Evolutionary conservation across 2,888 invertebrate species (phyloP).

Genomic region (Mycogona germanica): DNA sequence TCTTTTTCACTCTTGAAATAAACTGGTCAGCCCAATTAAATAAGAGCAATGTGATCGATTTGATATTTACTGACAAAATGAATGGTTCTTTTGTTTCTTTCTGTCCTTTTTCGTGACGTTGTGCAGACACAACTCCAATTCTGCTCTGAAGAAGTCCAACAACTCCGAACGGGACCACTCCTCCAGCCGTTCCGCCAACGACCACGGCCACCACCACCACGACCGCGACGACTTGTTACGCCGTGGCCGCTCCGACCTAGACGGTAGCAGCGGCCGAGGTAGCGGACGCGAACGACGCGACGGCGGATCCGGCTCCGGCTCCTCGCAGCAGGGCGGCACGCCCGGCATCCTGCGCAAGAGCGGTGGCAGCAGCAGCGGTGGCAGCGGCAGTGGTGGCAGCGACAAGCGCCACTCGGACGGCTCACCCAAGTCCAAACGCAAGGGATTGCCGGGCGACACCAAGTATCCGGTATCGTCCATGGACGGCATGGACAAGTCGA

Average conservation of each 20-base stretch:
- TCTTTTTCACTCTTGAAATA: no score
- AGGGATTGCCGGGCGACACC: neutral
- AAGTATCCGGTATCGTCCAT: neutral
- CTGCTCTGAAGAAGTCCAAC: constrained; percentile 23
- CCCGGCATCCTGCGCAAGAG: constrained; percentile 5
- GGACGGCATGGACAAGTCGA: constrained; percentile 5
- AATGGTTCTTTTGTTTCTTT: no score
- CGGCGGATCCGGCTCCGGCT: neutral
- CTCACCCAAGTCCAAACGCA: constrained; percentile 20
- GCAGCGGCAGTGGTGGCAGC: neutral
- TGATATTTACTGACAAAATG: no score
- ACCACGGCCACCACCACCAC: neutral
- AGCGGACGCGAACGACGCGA: neutral
- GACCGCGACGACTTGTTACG: constrained; percentile 12
- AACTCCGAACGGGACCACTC: constrained; percentile 20
- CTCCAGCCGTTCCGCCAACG: neutral
- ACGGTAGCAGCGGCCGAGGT: constrained; percentile 8
- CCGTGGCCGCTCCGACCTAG: constrained; percentile 19
- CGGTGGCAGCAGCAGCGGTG: constrained; percentile 5
- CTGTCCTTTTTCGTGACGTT: neutral
- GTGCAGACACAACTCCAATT: constrained; percentile 20
- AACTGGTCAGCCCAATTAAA: no score
- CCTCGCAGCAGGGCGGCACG: neutral
- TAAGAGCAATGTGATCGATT: no score
- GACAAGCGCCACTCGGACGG: constrained; percentile 12